Base-by-base conservation (phyloP, 2,113 vertebrate genomes). In the Indicator indicator region DNA sequence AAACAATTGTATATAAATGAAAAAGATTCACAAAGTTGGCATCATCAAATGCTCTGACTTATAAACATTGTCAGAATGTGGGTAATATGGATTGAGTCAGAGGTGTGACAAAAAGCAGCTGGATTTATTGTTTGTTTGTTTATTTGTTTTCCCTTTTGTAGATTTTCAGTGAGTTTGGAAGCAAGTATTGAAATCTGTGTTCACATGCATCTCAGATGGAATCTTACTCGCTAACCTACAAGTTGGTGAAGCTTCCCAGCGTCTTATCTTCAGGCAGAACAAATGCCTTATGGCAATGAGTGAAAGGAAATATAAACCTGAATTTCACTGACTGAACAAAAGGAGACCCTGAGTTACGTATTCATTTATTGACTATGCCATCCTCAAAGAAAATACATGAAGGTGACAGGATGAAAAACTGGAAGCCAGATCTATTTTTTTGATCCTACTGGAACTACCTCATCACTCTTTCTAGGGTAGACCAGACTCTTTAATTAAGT, bases 31-130 rank as follows among this genome's bases (percentile, higher is more conserved):
- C 18, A 36, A 46, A 40, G 5, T 3, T 56, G 16, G 0, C 3
- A 21, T 55, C 19, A 10, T 44, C 9, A 6, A 1, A 0, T 17
- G 3, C 3, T 3, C 11, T 52, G 9, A 4, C 23, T 11, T 36
- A 3, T 14, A n/a, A 10, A 11, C 8, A 5, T 48, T 27, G 4
- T n/a, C n/a, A 54, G 4, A 40, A 4, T 42, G 28, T 10, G 23
- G 1, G 2, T 38, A 62, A 48, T 12, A 55, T 0, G 54, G 30
- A 72, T 5, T 26, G 9, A 4, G 5, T 19, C 15, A 71, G 9
- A 64, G 4, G 9, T 32, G 17, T 4, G 67, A 36, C 4, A 77
- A 30, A 30, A 60, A 5, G 2, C 7, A 64, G 20, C 3, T 68
- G 5, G 0, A 26, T 54, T 54, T 21, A 19, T 26, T 55, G 24